Conservation (phyloP, 1,140 invertebrate genomes). For the Bombus balteatus region DNA sequence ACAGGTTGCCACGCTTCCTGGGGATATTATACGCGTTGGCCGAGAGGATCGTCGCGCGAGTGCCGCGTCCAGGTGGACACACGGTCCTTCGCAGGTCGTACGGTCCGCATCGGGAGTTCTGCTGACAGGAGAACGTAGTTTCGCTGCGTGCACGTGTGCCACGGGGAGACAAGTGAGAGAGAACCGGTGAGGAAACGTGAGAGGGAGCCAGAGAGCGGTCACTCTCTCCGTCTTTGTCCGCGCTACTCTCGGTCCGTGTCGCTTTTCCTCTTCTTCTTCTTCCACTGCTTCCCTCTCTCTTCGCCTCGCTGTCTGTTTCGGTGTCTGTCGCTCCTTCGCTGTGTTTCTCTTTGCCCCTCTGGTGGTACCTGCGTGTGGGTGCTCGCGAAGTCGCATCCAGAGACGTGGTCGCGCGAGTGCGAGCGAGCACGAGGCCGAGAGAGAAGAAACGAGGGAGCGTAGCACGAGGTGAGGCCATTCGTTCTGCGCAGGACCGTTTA, state of each 20-base stretch:
- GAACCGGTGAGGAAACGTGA: conserved; percentile 34
- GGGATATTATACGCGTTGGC: not conserved
- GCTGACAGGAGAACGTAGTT: conserved; percentile 45
- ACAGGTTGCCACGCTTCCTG: not conserved
- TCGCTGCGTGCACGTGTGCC: conserved; percentile 65
- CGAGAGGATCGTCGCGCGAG: not conserved
- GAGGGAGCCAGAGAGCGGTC: conserved; percentile 37
- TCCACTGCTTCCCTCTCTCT: not conserved
- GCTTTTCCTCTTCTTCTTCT: conserved; percentile 15
- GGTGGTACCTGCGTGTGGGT: conserved; percentile 33
- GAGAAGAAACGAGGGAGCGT: conserved; percentile 52
- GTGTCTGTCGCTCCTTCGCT: not conserved
- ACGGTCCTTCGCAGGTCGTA: not conserved
- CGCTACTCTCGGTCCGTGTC: conserved; percentile 8
- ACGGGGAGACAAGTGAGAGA: conserved; percentile 55
- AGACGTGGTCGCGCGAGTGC: conserved; percentile 20
- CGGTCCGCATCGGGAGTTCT: conserved; percentile 31
- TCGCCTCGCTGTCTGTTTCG: not conserved
- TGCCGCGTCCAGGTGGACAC: conserved; percentile 4
- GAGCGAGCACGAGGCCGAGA: conserved; percentile 23
- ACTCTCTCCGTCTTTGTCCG: conserved; percentile 32
- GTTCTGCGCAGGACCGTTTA: conserved; percentile 79
- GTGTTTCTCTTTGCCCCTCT: not conserved
- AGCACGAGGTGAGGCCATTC: conserved; percentile 74
- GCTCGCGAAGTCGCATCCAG: conserved; percentile 25